Conservation (phyloP, 1,140 invertebrate species). For the Nephila pilipes region DNA sequence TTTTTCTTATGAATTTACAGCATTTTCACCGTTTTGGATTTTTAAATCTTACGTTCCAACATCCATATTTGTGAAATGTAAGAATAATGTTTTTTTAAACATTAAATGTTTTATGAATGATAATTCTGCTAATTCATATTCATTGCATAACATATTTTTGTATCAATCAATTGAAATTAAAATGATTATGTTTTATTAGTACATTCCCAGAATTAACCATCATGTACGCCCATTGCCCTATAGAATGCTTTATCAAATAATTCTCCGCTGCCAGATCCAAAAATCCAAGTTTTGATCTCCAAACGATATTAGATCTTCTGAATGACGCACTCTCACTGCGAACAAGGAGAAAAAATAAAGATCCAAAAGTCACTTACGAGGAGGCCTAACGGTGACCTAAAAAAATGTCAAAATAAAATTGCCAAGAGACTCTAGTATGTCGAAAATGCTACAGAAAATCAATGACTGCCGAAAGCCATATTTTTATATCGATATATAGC, state of each 20-base stretch:
- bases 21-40: no score
- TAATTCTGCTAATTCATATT: no score
- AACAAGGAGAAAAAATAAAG: not conserved
- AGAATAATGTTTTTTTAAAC: no score
- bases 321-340: constrained; percentile 4
- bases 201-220: not conserved
- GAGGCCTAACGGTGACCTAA: constrained; percentile 1
- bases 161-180: no score
- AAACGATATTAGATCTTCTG: constrained; percentile 30
- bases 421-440: not conserved
- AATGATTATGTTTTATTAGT: no score
- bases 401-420: constrained; percentile 15
- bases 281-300: constrained; percentile 31
- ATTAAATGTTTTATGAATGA: no score
- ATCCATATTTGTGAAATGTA: no score
- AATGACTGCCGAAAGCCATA: constrained; percentile 2
- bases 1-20: no score
- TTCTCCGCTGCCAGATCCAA: not conserved
- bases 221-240: not conserved
- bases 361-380: not conserved
- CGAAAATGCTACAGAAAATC: constrained; percentile 35
- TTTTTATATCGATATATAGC: constrained; percentile 29
- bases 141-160: no score
- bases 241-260: not conserved
- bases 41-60: no score